Base-by-base conservation (phyloP, 2,888 invertebrate genomes). In the Lutraria lutraria region DNA sequence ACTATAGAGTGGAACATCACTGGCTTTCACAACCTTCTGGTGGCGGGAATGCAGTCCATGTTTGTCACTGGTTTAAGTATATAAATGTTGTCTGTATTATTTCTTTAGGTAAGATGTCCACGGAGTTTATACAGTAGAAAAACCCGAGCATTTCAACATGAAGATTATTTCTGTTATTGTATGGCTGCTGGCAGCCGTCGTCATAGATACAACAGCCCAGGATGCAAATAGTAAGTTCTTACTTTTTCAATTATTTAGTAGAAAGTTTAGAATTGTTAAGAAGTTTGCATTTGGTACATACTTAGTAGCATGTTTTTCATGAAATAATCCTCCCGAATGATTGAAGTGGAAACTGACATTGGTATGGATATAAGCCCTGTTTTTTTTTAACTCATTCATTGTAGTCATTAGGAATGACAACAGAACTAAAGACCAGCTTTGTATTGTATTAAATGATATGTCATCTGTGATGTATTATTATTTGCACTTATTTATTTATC, bases 41-140 rank as follows among this genome's bases (percentile, higher is more conserved):
- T 85, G 85, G 76, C 63, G 56, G 85, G 56, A 29, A 34, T 29
- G 21, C n/a, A 34, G 29, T 87, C 68, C 25, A 81, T 82, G n/a
- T 72, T 13, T 72, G 56, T 34, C 43, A 43, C 80, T 85, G 85
- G 88, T 89, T 91, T 88, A 76, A 87, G 86, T 91, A 91, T 89
- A 87, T 82, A 85, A 80, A 87, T 87, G 85, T 88, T 89, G 56
- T 82, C 53, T 87, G 83, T 88, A 86, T 92, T 89, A 87, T 88
- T 88, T 86, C 81, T 85, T 83, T 89, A 93, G 93, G 93, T 93
- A 93, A 92, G 91, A 90, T 90, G 92, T 87, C 80, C 85, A 87
- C 87, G 90, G 91, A 87, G 88, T 91, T 92, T 90, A 91, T 91
- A 89, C 87, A 83, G 85, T 88, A 88, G 86, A 80, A 53, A 53